Base-by-base conservation (phyloP, 1,140 invertebrate species). In the Solenopsis fugax region DNA sequence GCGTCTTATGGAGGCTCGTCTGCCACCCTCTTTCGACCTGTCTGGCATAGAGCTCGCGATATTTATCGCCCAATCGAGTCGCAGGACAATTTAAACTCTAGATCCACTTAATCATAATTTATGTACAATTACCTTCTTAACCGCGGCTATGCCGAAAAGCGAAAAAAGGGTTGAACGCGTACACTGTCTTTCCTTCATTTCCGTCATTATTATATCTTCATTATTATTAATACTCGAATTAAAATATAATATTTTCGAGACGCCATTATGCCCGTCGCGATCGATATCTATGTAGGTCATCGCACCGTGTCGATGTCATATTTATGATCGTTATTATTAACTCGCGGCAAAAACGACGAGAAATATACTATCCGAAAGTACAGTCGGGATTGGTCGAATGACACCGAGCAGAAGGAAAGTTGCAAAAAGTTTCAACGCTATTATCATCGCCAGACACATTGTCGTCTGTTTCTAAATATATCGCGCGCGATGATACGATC, bases 61-160 rank as follows among this genome's bases (percentile, higher is more conserved):
- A 88, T 88, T 88, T 88, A 88, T 88, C 56, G 87, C 69, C 56
- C 76, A 60, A 88, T 88, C 87, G 37, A 86, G 65, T 56, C 37
- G 67, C 41, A 6, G 24, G 45, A 48, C 21, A 78, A 85, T 65
- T 37, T 58, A 85, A 78, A 48, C 48, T 60, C 37, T 34, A 69
- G 41, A 64, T 69, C 67, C 50, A 84, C 62, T 52, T 73, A 52
- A 62, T 56, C 62, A 86, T 86, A 89, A 85, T 78, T 88, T 85
- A 89, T 88, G 58, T 58, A 80, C 72, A 89, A 89, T 60, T 73
- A 75, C 41, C 13, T 60, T 60, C n/a, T 48, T 29, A 50, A 10
- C 21, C 12, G 24, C 18, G 24, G 13, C 13, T 48, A 37, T 13
- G 29, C 21, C 37, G 64, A 1, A 67, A 21, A 37, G 16, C 12